Percentiles rank a stretch among this genome's conserved stretches.
phyloP scores from a whole-genome alignment of 2,113 vertebrate species.

The Sylvietta virens region DNA sequence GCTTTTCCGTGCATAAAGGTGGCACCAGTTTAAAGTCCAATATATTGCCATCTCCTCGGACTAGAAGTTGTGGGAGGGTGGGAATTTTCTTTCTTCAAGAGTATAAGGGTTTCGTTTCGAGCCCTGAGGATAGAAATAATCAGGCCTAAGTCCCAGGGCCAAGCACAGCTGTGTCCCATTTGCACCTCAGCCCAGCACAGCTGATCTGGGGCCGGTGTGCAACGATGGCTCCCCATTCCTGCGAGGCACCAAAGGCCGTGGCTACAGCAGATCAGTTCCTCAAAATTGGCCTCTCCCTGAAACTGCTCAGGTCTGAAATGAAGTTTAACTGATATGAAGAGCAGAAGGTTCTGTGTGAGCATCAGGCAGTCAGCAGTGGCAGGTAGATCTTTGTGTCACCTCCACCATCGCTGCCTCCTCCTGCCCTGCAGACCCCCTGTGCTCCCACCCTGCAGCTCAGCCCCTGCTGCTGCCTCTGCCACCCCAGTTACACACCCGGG shows the following conservation, averaged over 20 bases:
- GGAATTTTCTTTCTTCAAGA: not conserved
- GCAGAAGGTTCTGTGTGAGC: not conserved
- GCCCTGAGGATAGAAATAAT: not conserved
- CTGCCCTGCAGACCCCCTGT: not conserved
- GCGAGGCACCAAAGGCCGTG: not conserved
- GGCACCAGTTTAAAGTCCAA: not conserved
- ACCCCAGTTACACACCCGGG: not conserved
- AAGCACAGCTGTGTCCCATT: not conserved
- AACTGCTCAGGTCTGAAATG: constrained; percentile 11
- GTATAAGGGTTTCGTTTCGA: not conserved
- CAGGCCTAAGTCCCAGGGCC: not conserved
- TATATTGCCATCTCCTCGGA: not conserved
- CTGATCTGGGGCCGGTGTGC: not conserved
- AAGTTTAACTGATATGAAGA: not conserved
- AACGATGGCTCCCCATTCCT: not conserved
- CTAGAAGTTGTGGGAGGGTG: not conserved
- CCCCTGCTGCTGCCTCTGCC: not conserved
- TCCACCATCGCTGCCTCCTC: not conserved
- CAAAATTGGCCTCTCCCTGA: not conserved
- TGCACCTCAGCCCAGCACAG: not conserved
- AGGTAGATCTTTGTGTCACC: not conserved
- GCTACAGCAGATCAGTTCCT: not conserved
- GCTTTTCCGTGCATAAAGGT: not conserved
- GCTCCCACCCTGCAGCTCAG: not conserved
- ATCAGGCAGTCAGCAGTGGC: not conserved